Evolutionary conservation across 2,113 vertebrate species (phyloP).

Genomic region (Potamarius usumacintae): DNA sequence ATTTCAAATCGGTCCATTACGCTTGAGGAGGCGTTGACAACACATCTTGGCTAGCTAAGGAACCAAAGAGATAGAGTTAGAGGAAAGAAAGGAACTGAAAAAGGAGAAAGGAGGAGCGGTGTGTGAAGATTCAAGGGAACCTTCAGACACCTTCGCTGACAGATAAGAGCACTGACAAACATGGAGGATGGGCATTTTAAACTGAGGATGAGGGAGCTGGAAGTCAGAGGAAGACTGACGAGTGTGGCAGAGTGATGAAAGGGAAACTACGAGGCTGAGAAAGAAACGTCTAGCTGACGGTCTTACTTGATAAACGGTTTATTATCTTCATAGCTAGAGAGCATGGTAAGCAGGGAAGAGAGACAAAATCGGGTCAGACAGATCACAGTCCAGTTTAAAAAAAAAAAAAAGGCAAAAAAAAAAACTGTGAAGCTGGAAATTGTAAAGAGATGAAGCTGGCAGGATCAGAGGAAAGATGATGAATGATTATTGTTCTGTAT

Average conservation of each 20-base stretch:
- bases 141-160: slow-evolving; percentile 63
- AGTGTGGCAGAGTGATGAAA: slow-evolving; percentile 55
- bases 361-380: slow-evolving; percentile 89
- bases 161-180: slow-evolving; percentile 58
- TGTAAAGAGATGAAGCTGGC: slow-evolving; percentile 22
- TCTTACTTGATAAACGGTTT: slow-evolving; percentile 99
- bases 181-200: slow-evolving; percentile 53
- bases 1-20: slow-evolving; percentile 51
- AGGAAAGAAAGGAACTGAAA: slow-evolving; percentile 47
- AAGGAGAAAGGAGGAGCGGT: slow-evolving; percentile 27
- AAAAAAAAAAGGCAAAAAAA: slow-evolving; percentile 52
- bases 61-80: slow-evolving; percentile 63
- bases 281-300: slow-evolving; percentile 88
- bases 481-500: slow-evolving; percentile 30
- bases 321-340: slow-evolving; percentile 99
- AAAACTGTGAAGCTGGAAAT: slow-evolving; percentile 42
- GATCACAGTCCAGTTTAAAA: slow-evolving; percentile 77
- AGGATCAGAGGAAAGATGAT: slow-evolving; percentile 24
- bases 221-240: slow-evolving; percentile 54
- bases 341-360: slow-evolving; percentile 98
- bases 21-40: slow-evolving; percentile 46
- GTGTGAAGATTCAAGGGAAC: slow-evolving; percentile 68
- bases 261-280: slow-evolving; percentile 67
- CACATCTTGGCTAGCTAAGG: slow-evolving; percentile 52
- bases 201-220: slow-evolving; percentile 42